Evolutionary conservation across 92 coral and sea anemone genomes (phyloP), one percentile per base, ranked within the genome.

Genomic region (Chrysogorgia sp.): DNA sequence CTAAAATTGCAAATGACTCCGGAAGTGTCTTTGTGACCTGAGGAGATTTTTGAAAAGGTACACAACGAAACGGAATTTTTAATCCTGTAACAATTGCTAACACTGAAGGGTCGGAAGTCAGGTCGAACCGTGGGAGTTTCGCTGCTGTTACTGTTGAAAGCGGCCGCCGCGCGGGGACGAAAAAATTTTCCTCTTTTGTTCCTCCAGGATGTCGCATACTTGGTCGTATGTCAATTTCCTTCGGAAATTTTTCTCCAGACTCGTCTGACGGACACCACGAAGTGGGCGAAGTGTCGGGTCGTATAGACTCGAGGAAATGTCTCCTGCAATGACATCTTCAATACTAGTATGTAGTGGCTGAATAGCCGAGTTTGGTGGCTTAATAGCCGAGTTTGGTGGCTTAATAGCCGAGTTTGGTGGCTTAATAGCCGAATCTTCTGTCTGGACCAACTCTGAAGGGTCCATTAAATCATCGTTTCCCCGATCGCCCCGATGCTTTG

Each of bases 191-290:
- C 55, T 63, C 47, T 53, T 41, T 30, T 75, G 82, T 41, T 32
- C 40, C 22, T 71, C 78, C 29, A 85, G 79, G 20, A 85, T 85
- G 40, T 85, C 77, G 37, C 72, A 34, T 12, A 80, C 82, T 58
- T 85, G 85, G 23, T 85, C 85, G 65, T 79, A 70, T 2, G 65
- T 31, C 53, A 84, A 41, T 49, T 84, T 84, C 45, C 81, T 58
- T 7, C 85, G 77, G 40, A 85, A 85, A 63, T 84, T 74, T 61
- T 80, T 85, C 53, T 79, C 88, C n/a, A n/a, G n/a, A n/a, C n/a
- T n/a, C n/a, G n/a, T n/a, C n/a, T n/a, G n/a, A n/a, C n/a, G n/a
- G n/a, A n/a, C n/a, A n/a, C n/a, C n/a, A 26, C 28, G 32, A 60
- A 9, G 67, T 20, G 28, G 28, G 35, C 0, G 67, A 60, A 60